phyloP scores from a whole-genome alignment of 2,888 invertebrate genomes.

The Lasioglossum morio region DNA sequence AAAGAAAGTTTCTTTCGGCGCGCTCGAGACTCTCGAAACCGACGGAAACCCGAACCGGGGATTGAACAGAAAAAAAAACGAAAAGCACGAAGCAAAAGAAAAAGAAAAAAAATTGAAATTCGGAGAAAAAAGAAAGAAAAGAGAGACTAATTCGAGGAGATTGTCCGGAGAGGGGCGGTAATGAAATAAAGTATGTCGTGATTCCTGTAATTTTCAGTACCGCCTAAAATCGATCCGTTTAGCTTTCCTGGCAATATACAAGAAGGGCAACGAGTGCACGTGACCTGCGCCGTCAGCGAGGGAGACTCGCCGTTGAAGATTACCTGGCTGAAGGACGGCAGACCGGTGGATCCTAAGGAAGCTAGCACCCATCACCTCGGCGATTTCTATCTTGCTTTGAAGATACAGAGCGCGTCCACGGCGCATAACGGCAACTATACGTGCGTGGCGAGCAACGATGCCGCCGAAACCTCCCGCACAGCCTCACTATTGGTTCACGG shows the following conservation, averaged over 20 bases:
- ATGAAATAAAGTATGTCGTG: constrained; percentile 63
- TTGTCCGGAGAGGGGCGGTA: constrained; percentile 34
- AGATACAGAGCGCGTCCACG: constrained; percentile 85
- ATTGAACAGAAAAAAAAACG: background rate
- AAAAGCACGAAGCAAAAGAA: background rate
- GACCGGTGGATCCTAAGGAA: constrained; percentile 84
- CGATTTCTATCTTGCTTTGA: constrained; percentile 84
- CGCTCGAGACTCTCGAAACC: constrained; percentile 11
- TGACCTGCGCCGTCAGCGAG: constrained; percentile 85
- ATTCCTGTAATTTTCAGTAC: constrained; percentile 84
- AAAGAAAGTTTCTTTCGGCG: background rate
- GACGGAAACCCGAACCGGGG: background rate
- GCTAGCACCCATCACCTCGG: constrained; percentile 80
- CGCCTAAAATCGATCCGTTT: constrained; percentile 86
- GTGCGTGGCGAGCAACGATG: constrained; percentile 85
- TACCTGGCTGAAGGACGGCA: constrained; percentile 87
- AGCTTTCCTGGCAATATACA: constrained; percentile 85
- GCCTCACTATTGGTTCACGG: constrained; percentile 85
- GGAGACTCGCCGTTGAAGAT: constrained; percentile 86
- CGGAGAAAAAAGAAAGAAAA: background rate
- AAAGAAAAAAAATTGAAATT: background rate
- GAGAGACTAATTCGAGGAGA: constrained; percentile 13
- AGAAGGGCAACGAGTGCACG: constrained; percentile 85
- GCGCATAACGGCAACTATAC: constrained; percentile 86
- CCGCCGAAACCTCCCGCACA: constrained; percentile 84